Conservation (phyloP, 2,888 invertebrate genomes). For the Apodemia mormo region DNA sequence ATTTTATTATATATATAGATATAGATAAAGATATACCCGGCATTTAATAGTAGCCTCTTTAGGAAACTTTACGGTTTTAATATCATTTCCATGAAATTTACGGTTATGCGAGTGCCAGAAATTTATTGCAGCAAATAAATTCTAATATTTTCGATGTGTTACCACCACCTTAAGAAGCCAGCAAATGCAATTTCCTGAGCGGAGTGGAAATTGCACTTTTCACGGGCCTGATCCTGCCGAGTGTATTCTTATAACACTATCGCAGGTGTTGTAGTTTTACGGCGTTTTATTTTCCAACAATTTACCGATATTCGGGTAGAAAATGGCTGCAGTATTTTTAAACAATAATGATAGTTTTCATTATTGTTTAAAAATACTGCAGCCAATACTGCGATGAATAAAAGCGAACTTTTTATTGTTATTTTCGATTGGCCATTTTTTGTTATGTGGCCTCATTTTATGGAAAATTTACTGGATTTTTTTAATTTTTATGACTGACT, state of each 20-base stretch:
- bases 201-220: conserved; percentile 56
- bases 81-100: conserved; percentile 38
- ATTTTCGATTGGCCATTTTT: no score
- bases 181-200: conserved; percentile 67
- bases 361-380: no score
- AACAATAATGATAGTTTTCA: no score
- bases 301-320: conserved; percentile 18
- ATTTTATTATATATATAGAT: no score
- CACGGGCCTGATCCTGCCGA: conserved; percentile 41
- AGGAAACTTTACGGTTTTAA: conserved; percentile 38
- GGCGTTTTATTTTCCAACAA: conserved; percentile 32
- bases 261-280: conserved; percentile 49
- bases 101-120: conserved; percentile 32
- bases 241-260: conserved; percentile 48
- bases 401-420: no score
- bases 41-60: background rate
- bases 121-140: conserved; percentile 40
- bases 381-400: no score
- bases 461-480: no score
- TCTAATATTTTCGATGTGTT: conserved; percentile 46
- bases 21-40: background rate
- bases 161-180: conserved; percentile 41
- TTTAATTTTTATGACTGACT: no score
- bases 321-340: no score
- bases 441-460: no score